Base-by-base conservation (phyloP, 2,113 vertebrate genomes). In the Rhagologus leucostigma region DNA sequence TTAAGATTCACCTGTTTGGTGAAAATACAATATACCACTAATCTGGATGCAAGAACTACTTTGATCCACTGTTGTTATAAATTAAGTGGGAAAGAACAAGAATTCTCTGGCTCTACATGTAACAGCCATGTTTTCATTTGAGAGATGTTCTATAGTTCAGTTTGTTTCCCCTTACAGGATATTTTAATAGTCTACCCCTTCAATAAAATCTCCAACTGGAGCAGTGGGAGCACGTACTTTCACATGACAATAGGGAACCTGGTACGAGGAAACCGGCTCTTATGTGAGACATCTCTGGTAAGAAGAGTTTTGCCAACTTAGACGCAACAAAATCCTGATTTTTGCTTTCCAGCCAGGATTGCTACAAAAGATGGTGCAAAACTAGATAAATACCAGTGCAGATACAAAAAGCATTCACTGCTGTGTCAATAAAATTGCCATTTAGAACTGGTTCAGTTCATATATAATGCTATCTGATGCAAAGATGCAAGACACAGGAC, bases 281-380 rank as follows among this genome's bases (percentile, higher is more conserved):
- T 99, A 57, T 99, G 99, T 55, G 99, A 99, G 97, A 99, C 99
- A 4, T 99, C 99, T 15, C 95, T 99, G 99, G 99, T 99, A 98
- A 98, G 99, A 52, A 29, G 22, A 37, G 11, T 75, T 92, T 75
- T 70, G 17, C 52, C 35, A 76, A 41, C 19, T 73, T 71, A 56
- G 7, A 57, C 27, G 44, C 26, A 83, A 87, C 8, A 77, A 83
- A 64, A 33, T 69, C 15, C 9, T 22, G 6, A 14, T 60, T 91
- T 87, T 92, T 91, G n/a, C 47, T 60, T 87, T 79, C 64, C 37
- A 35, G 33, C 42, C 27, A 71, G 6, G 42, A 70, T 15, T n/a
- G 32, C 56, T 49, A 49, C n/a, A 41, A 57, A 91, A 71, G 17
- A 68, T 42, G 7, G 7, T 63, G 49, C 6, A 13, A 79, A 65